These are phyloP conservation scores for Proisotoma minuta DNA, from an alignment of 2,888 invertebrate genomes.

Conservation along the genomic window DNA sequence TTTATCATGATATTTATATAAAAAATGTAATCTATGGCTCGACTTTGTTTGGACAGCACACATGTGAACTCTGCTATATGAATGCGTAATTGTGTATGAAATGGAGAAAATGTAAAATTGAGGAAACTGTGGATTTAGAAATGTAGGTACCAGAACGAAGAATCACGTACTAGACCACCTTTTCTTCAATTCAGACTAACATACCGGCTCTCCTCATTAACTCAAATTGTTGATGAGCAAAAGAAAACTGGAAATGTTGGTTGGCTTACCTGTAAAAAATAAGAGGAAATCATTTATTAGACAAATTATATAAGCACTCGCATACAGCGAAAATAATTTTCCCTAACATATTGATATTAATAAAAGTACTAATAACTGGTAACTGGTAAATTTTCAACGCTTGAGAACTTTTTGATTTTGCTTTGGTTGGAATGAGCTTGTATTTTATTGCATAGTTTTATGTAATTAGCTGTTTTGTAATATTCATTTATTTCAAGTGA, in stretches of 20 bases:
- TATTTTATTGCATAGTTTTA: neutral
- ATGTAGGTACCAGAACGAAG: too few species aligned
- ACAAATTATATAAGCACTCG: conserved; percentile 13
- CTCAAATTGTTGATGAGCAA: neutral
- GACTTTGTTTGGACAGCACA: too few species aligned
- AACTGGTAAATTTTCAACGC: neutral
- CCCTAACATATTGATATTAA: neutral
- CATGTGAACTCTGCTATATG: too few species aligned
- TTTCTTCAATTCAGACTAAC: neutral
- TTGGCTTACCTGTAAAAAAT: conserved; percentile 14
- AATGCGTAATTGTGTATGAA: too few species aligned
- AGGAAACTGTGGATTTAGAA: too few species aligned
- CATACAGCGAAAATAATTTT: conserved; percentile 7
- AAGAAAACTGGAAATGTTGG: neutral
- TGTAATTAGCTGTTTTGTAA: neutral
- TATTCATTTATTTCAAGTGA: too few species aligned
- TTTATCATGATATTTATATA: neutral
- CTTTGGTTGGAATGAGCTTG: neutral
- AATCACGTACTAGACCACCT: too few species aligned
- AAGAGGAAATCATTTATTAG: conserved; percentile 17
- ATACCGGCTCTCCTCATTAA: neutral
- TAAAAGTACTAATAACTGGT: neutral
- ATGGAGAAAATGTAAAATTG: too few species aligned
- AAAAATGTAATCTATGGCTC: too few species aligned
- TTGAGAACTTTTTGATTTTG: neutral